Evolutionary conservation across 1,140 invertebrate genomes (phyloP), one percentile per base, ranked within the genome.

Genomic region (Stegodyphus mimosarum): DNA sequence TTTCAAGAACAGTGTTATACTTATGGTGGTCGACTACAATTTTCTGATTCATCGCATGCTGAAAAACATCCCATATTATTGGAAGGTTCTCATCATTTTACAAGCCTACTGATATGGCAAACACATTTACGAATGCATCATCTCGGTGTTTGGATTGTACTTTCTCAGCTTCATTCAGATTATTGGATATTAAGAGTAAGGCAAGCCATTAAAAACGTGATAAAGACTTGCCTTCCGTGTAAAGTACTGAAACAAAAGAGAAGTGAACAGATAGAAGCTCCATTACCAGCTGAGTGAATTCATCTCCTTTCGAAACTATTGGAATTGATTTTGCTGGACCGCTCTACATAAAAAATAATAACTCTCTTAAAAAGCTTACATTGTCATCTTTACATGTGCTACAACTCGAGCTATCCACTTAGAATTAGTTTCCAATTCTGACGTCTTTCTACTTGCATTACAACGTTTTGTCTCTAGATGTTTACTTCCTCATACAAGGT

Each of bases 281-380:
- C 73, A 60, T 75, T 75, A 63, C 73, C 73, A 18, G 73, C 73
- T 60, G 53, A 75, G 17, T 4, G 73, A 48, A 75, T 75, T 75
- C 73, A 63, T 33, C 52, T 9, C 73, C 73, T 13, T 75, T 75
- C 33, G 52, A 60, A 60, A 48, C 33, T 11, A 75, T 53, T 33
- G 53, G 73, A 75, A 75, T 75, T 75, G 52, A 63, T 49, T 75
- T 60, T 75, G 73, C 73, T 49, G 73, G 73, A 17, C 73, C 73
- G 3, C 52, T 75, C 6, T 63, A 55, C 63, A 53, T 75, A 7
- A 60, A 63, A 75, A 48, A 60, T 49, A 13, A 75, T 13, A 75
- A 75, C 15, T 60, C 33, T 5, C 13, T 73, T 73, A 63, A 10
- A 60, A 75, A 63, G 66, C 64, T 17, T 66, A 66, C 72, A 52